These are phyloP conservation scores for Limnephilus lunatus DNA, from an alignment of 2,888 invertebrate species.

Conservation along the genomic window DNA sequence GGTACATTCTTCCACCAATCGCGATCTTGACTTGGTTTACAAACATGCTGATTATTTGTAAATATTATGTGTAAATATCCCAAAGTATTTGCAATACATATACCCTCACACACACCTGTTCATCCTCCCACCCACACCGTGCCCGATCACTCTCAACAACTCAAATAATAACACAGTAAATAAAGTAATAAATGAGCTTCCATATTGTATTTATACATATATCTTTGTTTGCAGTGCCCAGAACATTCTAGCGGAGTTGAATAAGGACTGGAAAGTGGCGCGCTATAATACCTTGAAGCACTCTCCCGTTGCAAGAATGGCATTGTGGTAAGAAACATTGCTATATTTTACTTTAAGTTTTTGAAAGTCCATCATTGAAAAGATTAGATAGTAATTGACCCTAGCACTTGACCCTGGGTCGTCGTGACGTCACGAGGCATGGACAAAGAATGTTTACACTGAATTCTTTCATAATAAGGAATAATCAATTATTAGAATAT, in stretches of 20 bases:
- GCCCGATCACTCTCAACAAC: background rate
- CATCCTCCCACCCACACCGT: background rate
- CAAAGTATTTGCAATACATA: background rate
- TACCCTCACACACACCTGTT: too few species aligned
- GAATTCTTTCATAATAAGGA: too few species aligned
- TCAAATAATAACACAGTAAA: background rate
- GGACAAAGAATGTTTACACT: too few species aligned
- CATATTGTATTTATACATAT: background rate
- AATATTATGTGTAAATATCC: background rate
- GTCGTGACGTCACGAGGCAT: too few species aligned
- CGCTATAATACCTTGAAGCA: constrained; percentile 71
- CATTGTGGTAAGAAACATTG: constrained; percentile 69
- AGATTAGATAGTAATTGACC: too few species aligned
- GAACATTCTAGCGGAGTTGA: constrained; percentile 69
- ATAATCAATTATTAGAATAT: too few species aligned
- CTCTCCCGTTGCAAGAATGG: constrained; percentile 68
- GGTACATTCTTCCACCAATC: too few species aligned
- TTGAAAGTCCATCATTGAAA: too few species aligned
- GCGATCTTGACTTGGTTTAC: background rate
- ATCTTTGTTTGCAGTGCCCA: constrained; percentile 67
- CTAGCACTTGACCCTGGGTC: too few species aligned
- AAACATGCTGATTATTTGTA: background rate
- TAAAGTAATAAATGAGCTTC: background rate
- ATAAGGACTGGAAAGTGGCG: constrained; percentile 69
- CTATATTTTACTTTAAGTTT: background rate